Evolutionary conservation across 2,113 vertebrate genomes (phyloP), one percentile per base, ranked within the genome.

Genomic region (Noctilio leporinus): DNA sequence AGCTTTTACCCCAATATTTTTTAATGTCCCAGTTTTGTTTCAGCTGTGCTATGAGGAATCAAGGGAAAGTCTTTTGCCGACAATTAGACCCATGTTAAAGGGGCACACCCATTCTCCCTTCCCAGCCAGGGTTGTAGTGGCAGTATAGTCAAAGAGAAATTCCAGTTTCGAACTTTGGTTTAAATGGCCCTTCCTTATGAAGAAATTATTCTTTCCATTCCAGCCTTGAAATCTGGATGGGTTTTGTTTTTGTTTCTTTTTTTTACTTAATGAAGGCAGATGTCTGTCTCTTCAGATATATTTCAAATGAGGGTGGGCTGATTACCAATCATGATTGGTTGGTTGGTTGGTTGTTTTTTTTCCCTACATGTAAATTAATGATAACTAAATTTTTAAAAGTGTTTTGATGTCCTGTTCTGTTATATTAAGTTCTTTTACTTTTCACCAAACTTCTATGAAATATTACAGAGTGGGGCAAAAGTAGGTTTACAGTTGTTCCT

Each of bases 211-310:
- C 51, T 87, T 86, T 51, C 14, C 53, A 17, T 86, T 47, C 64
- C 26, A 86, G 10, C 17, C 10, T 73, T 51, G 53, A 73, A 93
- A 89, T 69, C 86, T 89, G 40, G 15, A 10, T 73, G 24, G 17
- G 9, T 91, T 88, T 95, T 82, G 4, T 45, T 85, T 96, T 93
- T 78, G 17, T 94, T 78, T 92, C 15, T 62, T 51, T 86, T 93
- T 90, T 94, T 90, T 64, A 87, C 65, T 69, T 89, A 43, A 78
- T 9, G 4, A 45, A 89, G 35, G 24, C 72, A 8, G 15, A 24
- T 26, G 7, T 88, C 24, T 26, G 7, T 88, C 24, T 4, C n/a
- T 64, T 78, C 49, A 89, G 64, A 84, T 94, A 43, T 3, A 84
- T 76, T 73, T 83, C 69, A 73, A 89, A 43, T n/a, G n/a, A n/a